These are phyloP conservation scores for Thymallus thymallus DNA, from an alignment of 2,113 vertebrate genomes.

Conservation along the genomic window DNA sequence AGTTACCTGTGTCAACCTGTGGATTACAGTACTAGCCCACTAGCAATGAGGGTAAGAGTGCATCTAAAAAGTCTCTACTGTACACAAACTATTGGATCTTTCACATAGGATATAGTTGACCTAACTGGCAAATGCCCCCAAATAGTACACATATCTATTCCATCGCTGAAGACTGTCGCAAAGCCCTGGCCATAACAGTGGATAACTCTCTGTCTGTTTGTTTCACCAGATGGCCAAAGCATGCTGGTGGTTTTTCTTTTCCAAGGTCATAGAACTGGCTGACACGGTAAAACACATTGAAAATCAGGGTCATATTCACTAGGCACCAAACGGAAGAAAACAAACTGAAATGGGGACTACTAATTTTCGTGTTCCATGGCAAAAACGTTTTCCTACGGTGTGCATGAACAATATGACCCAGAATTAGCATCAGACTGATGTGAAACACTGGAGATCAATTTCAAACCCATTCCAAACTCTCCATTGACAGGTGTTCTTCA, in stretches of 20 bases:
- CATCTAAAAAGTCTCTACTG: neutral
- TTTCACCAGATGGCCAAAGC: conserved; percentile 80
- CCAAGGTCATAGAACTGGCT: conserved; percentile 72
- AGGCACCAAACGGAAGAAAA: too few relatives aligned
- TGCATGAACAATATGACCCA: too few relatives aligned
- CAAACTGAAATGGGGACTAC: too few relatives aligned
- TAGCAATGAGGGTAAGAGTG: conserved; percentile 69
- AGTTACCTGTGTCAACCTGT: conserved; percentile 77
- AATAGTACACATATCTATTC: neutral
- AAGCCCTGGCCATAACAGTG: neutral
- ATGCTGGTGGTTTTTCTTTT: conserved; percentile 81
- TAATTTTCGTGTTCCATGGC: too few relatives aligned
- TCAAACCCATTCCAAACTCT: neutral
- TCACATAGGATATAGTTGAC: neutral
- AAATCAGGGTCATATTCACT: neutral
- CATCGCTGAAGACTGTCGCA: neutral
- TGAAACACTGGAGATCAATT: neutral
- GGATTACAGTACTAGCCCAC: conserved; percentile 68
- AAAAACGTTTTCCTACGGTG: too few relatives aligned
- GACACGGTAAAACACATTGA: conserved; percentile 58
- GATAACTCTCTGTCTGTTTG: neutral
- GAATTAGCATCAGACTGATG: neutral
- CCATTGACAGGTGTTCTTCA: conserved; percentile 77
- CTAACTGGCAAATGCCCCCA: neutral
- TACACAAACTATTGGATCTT: neutral